Base-by-base conservation (phyloP, 1,140 invertebrate species). In the Ceratitis capitata region DNA sequence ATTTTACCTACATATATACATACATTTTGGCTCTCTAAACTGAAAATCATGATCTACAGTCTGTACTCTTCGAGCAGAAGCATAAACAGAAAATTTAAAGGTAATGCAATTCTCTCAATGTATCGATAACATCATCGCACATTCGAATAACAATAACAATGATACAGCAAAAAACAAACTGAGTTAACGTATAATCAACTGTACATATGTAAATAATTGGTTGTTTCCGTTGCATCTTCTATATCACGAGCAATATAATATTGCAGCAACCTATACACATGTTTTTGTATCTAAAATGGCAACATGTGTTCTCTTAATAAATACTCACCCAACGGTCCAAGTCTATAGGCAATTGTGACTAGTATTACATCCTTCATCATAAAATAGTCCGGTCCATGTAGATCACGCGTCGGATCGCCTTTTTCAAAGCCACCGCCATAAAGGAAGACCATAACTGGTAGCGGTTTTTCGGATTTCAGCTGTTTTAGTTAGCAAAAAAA, bases 351-450 rank as follows among this genome's bases (percentile, higher is more conserved):
- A n/a, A 93, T 88, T 0, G 92, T 89, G 1, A 92, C 92, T 42
- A 93, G 86, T 19, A 93, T 88, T 35, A 93, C 89, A 86, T 93
- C 89, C 74, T 91, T 87, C 88, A 89, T 93, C 91, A 94, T 93
- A 32, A 95, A 94, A 85, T 95, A 93, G 86, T 94, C 93, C 0
- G 94, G 93, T n/a, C 93, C 91, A 69, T 90, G 89, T 0, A 88
- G 42, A 6, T 91, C 89, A 1, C 61, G 83, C 3, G 88, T 88
- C 10, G 90, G 86, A 84, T 90, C 89, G 10, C 94, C 94, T 45
- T 90, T 88, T 86, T 93, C 92, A 86, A 96, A 95, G 42, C 93
- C 93, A 85, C 95, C 95, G 56, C 95, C 96, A 89, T 96, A 95
- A 19, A 96, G 92, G 89, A 87, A 91, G 1, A 91, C 87, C 29